These are phyloP conservation scores for Noctua pronuba DNA, from an alignment of 2,888 invertebrate species.

Conservation along the genomic window DNA sequence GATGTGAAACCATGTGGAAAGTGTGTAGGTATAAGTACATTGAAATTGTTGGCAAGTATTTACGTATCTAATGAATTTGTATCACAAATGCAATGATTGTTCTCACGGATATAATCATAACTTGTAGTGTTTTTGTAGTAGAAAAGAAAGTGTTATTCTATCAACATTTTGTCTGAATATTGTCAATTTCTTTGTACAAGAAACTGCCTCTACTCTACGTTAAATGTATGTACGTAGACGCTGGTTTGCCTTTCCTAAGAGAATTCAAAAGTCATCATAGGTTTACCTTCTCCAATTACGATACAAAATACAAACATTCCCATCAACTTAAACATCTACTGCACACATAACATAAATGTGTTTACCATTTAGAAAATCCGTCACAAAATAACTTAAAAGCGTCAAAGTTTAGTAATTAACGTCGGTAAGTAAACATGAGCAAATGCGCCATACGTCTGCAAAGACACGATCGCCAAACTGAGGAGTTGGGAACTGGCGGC, in stretches of 20 bases:
- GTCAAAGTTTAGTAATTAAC: slow-evolving; percentile 76
- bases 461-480: slow-evolving; percentile 82
- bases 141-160: background rate
- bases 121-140: background rate
- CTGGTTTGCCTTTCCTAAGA: background rate
- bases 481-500: slow-evolving; percentile 81
- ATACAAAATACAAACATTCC: slow-evolving; percentile 26
- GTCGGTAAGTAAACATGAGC: slow-evolving; percentile 73
- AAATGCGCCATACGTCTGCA: slow-evolving; percentile 80
- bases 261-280: background rate
- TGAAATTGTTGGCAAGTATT: slow-evolving; percentile 5
- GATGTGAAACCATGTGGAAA: slow-evolving; percentile 34
- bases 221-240: too few species aligned
- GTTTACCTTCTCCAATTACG: slow-evolving; percentile 8
- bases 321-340: slow-evolving; percentile 16
- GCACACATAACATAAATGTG: slow-evolving; percentile 29
- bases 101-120: slow-evolving; percentile 16
- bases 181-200: background rate
- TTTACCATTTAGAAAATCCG: slow-evolving; percentile 52
- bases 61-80: slow-evolving; percentile 20
- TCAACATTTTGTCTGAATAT: background rate
- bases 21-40: slow-evolving; percentile 8
- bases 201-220: background rate
- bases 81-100: slow-evolving; percentile 11
- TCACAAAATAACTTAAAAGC: slow-evolving; percentile 62